Percentiles rank a stretch among this genome's conserved stretches.
Conservation (phyloP, 2,797 vertebrate genomes). For the Propithecus perrieri region DNA sequence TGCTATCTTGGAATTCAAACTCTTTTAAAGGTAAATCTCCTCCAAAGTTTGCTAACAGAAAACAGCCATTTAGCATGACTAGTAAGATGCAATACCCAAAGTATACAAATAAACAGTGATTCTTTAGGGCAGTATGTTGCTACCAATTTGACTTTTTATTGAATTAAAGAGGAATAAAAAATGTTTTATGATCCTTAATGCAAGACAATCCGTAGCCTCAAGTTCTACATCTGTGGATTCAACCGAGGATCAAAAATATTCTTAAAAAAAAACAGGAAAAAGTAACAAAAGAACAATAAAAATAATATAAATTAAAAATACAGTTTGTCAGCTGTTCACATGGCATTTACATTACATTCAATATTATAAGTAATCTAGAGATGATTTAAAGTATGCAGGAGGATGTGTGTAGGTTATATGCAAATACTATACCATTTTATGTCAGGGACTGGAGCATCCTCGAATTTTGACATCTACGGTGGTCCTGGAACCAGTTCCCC, state of each 20-base stretch:
- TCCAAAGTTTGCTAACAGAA: not conserved
- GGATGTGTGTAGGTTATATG: not conserved
- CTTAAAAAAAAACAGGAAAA: not conserved
- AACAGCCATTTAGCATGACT: not conserved
- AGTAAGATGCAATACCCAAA: not conserved
- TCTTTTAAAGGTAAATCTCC: constrained; percentile 43
- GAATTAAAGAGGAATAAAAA: not conserved
- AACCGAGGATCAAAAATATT: not conserved
- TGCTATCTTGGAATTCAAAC: not conserved
- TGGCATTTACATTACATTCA: not conserved
- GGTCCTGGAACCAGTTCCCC: not conserved
- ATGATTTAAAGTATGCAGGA: not conserved
- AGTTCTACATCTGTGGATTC: not conserved
- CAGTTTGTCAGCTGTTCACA: not conserved
- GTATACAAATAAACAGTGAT: not conserved
- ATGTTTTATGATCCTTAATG: not conserved
- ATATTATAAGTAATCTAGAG: not conserved
- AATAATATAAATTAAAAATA: not conserved
- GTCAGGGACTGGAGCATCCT: not conserved
- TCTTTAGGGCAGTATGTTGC: not conserved
- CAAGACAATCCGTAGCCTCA: not conserved
- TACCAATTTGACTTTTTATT: not conserved
- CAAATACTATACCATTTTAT: not conserved
- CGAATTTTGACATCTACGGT: not conserved
- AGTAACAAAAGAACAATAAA: not conserved